phyloP scores from a whole-genome alignment of 2,797 vertebrate genomes.

The Rhinoraja longicauda region DNA sequence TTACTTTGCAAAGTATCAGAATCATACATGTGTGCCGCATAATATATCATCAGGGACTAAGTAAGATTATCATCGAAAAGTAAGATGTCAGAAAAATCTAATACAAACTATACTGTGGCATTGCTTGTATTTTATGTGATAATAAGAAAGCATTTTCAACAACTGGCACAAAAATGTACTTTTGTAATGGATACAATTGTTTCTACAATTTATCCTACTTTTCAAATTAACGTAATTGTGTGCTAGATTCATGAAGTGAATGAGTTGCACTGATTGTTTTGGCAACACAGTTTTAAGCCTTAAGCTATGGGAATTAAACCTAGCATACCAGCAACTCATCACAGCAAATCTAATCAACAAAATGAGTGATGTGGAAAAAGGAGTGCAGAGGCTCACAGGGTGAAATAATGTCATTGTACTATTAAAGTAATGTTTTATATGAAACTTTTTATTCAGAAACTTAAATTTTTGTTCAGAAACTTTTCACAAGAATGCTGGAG shows the following conservation, averaged over 20 bases:
- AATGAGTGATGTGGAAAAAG: conserved; percentile 10
- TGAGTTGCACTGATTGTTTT: background rate
- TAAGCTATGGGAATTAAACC: background rate
- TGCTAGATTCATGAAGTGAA: background rate
- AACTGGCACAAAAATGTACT: background rate
- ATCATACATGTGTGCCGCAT: background rate
- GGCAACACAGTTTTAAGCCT: background rate
- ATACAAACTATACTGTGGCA: background rate
- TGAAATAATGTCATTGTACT: background rate
- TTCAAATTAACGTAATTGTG: background rate
- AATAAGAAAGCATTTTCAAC: background rate
- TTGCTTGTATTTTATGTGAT: background rate
- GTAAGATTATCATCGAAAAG: background rate
- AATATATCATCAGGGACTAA: background rate
- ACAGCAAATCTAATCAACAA: conserved; percentile 7
- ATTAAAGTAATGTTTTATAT: background rate
- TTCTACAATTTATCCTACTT: background rate
- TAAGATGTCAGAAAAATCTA: background rate
- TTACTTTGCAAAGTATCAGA: background rate
- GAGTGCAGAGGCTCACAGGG: background rate
- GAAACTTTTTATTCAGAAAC: background rate
- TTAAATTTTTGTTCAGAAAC: too few species aligned
- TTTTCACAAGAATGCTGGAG: too few species aligned
- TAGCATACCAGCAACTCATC: background rate
- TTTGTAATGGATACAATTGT: too few species aligned